Evolutionary conservation across 2,888 invertebrate species (phyloP).

Genomic region (Germaria angustata): DNA sequence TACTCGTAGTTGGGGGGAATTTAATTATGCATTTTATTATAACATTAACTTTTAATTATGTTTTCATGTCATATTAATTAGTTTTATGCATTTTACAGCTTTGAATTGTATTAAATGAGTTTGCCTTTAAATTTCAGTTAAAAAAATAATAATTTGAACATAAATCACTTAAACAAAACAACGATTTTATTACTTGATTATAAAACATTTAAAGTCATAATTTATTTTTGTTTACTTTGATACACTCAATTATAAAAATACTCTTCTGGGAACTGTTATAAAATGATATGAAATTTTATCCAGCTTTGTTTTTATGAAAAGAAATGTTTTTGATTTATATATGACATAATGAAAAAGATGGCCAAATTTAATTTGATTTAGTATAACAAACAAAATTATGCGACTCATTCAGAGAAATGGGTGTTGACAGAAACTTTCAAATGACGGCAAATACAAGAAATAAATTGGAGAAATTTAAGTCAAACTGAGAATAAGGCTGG

Average conservation of each 20-base stretch:
- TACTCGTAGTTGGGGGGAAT: too few species aligned
- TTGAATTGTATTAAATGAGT: constrained; percentile 5
- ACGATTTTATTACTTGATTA: constrained; percentile 11
- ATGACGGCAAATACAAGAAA: too few species aligned
- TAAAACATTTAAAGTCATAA: constrained; percentile 29
- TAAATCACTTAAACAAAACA: constrained; percentile 21
- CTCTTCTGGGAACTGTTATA: constrained; percentile 30
- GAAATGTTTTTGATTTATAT: not conserved
- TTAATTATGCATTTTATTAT: constrained; percentile 1
- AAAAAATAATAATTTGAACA: constrained; percentile 1
- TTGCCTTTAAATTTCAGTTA: not conserved
- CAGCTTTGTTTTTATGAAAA: not conserved
- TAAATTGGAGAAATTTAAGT: too few species aligned
- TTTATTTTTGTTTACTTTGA: constrained; percentile 14
- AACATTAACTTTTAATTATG: not conserved
- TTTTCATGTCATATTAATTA: not conserved
- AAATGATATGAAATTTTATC: constrained; percentile 57
- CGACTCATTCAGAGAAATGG: too few species aligned
- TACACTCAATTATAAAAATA: constrained; percentile 27
- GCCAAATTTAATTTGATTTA: not conserved
- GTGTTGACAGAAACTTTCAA: too few species aligned
- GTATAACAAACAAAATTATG: too few species aligned
- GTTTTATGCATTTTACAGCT: not conserved
- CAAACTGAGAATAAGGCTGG: too few species aligned
- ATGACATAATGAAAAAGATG: not conserved